These are phyloP conservation scores for Agonopterix subpropinquella DNA, from an alignment of 2,888 invertebrate genomes.

Conservation along the genomic window DNA sequence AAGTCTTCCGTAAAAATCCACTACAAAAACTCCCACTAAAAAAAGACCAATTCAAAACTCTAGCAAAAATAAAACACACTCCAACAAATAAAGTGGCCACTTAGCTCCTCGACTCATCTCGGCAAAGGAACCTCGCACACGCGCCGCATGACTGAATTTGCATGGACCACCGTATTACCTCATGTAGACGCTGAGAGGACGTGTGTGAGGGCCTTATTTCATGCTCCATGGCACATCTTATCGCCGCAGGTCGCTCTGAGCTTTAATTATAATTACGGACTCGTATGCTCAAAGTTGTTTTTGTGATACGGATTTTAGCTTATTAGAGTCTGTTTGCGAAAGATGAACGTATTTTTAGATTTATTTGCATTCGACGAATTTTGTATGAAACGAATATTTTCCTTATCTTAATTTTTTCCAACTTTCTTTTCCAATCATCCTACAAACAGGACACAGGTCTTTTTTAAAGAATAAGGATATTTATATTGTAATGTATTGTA, in stretches of 20 bases:
- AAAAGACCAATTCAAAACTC: not conserved
- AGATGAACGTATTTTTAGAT: too few relatives aligned
- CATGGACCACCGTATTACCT: slow-evolving; percentile 42
- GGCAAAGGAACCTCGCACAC: slow-evolving; percentile 35
- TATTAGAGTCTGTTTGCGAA: slow-evolving; percentile 14
- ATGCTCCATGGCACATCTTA: slow-evolving; percentile 69
- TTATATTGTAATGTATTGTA: too few relatives aligned
- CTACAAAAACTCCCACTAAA: not conserved
- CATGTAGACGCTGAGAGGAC: slow-evolving; percentile 15
- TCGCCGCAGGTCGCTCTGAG: slow-evolving; percentile 60
- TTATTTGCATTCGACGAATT: too few relatives aligned
- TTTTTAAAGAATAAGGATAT: too few relatives aligned
- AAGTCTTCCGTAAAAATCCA: not conserved
- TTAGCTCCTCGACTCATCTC: slow-evolving; percentile 28
- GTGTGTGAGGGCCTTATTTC: slow-evolving; percentile 65
- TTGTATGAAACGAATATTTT: too few relatives aligned
- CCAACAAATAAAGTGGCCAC: slow-evolving; percentile 35
- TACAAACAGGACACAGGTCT: too few relatives aligned
- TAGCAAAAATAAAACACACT: slow-evolving; percentile 20
- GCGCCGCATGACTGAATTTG: slow-evolving; percentile 56
- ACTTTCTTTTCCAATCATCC: too few relatives aligned
- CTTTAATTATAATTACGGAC: slow-evolving; percentile 66
- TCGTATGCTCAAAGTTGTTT: slow-evolving; percentile 24
- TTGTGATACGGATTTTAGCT: slow-evolving; percentile 32
- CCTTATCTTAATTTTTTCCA: too few relatives aligned